Conservation (phyloP, 1,140 invertebrate genomes). For the Druon quercuslanigerum region DNA sequence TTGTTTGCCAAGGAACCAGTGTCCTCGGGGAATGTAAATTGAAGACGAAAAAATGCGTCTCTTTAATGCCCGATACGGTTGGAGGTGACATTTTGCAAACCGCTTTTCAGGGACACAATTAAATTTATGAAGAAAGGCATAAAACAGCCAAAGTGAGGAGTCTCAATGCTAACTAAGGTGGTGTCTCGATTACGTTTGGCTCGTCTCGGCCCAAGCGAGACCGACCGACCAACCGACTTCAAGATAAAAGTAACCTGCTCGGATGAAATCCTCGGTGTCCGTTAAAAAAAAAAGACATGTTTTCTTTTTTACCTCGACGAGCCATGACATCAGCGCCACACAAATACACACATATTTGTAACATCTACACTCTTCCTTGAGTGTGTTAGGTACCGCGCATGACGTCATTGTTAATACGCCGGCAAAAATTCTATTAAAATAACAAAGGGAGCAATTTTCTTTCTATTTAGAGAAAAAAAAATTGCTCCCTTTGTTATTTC, state of each 20-base stretch:
- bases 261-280: slow-evolving; percentile 28
- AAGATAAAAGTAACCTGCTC: slow-evolving; percentile 26
- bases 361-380: background rate
- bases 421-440: too few relatives aligned
- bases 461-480: too few relatives aligned
- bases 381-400: background rate
- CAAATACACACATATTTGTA: slow-evolving; percentile 1
- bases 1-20: slow-evolving; percentile 6
- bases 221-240: too few relatives aligned
- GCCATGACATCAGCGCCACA: slow-evolving; percentile 34
- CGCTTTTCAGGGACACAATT: slow-evolving; percentile 30
- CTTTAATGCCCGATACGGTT: slow-evolving; percentile 2
- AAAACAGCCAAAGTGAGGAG: slow-evolving; percentile 11
- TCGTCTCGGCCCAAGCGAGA: slow-evolving; percentile 6
- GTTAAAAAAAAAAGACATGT: slow-evolving; percentile 30
- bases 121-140: slow-evolving; percentile 20
- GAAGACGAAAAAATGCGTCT: background rate
- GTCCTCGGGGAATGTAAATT: background rate
- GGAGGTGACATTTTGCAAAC: slow-evolving; percentile 11
- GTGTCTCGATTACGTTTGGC: slow-evolving; percentile 23
- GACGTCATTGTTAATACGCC: slow-evolving; percentile 6
- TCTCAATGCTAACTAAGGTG: slow-evolving; percentile 16
- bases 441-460: too few relatives aligned
- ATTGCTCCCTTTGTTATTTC: too few relatives aligned
- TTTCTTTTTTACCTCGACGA: slow-evolving; percentile 34